Percentiles rank a stretch among this genome's conserved stretches.
Evolutionary conservation across 2,113 vertebrate species (phyloP).

Genomic region (Rhipidura dahli): DNA sequence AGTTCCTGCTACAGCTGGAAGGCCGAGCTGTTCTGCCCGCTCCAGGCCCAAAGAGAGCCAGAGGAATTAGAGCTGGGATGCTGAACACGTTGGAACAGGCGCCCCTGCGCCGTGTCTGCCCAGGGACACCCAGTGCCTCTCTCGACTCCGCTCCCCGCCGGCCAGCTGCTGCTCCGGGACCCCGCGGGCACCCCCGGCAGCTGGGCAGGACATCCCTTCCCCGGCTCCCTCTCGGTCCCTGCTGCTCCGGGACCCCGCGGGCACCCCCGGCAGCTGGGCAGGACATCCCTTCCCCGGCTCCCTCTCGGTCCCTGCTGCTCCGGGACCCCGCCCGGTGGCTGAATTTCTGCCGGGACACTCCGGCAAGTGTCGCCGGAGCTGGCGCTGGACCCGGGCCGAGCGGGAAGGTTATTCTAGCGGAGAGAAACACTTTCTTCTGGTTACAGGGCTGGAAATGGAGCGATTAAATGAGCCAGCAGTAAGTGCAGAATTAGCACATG

Average conservation of each 20-base stretch:
- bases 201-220: background rate
- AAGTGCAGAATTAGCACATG: constrained; percentile 25
- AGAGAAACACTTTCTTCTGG: background rate
- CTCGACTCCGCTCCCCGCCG: accelerated
- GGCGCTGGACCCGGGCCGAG: background rate
- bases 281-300: background rate
- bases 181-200: background rate
- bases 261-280: background rate
- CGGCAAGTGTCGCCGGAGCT: background rate
- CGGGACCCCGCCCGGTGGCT: background rate
- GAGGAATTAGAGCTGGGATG: too few species aligned
- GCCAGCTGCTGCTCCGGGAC: background rate
- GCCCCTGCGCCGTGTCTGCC: background rate
- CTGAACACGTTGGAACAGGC: background rate
- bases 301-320: background rate
- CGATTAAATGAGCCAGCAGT: background rate
- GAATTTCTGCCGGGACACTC: background rate
- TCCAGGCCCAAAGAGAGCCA: background rate
- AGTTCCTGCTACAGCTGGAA: background rate
- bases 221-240: too few species aligned
- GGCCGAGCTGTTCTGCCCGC: background rate
- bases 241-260: background rate
- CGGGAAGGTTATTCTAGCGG: background rate
- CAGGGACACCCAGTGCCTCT: background rate
- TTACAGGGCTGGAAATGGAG: background rate